Evolutionary conservation across 2,797 vertebrate genomes (phyloP).

Genomic region (Enteromius unitaeniatus): DNA sequence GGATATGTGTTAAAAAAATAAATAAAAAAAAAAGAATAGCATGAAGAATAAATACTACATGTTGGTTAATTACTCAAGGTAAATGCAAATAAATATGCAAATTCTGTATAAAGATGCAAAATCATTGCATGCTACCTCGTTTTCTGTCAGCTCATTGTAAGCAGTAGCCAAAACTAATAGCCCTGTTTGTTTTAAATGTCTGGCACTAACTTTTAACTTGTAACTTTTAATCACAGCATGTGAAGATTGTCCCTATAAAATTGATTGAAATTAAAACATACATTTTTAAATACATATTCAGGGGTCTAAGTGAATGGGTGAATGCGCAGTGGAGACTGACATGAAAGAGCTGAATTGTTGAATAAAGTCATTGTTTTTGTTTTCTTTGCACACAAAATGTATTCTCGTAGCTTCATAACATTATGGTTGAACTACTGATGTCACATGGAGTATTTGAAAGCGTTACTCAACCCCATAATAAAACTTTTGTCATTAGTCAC

Average conservation of each 20-base stretch:
- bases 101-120: constrained; percentile 24
- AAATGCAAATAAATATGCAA: constrained; percentile 8
- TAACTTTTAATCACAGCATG: constrained; percentile 2
- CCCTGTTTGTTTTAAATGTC: constrained; percentile 26
- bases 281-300: not conserved
- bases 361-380: not conserved
- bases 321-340: not conserved
- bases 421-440: not conserved
- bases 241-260: not conserved
- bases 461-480: no score
- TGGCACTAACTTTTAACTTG: constrained; percentile 8
- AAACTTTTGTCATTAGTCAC: no score
- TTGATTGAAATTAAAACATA: not conserved
- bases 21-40: not conserved
- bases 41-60: not conserved
- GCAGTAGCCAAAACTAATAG: constrained; percentile 18
- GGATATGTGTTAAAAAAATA: not conserved
- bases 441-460: not conserved
- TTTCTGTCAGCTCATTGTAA: constrained; percentile 6
- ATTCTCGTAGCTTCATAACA: not conserved
- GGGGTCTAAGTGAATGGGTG: not conserved
- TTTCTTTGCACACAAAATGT: not conserved
- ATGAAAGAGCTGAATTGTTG: not conserved
- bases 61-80: not conserved
- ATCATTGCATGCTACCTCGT: not conserved